Base-by-base conservation (phyloP, 2,888 invertebrate genomes). In the Artemia sinica region DNA sequence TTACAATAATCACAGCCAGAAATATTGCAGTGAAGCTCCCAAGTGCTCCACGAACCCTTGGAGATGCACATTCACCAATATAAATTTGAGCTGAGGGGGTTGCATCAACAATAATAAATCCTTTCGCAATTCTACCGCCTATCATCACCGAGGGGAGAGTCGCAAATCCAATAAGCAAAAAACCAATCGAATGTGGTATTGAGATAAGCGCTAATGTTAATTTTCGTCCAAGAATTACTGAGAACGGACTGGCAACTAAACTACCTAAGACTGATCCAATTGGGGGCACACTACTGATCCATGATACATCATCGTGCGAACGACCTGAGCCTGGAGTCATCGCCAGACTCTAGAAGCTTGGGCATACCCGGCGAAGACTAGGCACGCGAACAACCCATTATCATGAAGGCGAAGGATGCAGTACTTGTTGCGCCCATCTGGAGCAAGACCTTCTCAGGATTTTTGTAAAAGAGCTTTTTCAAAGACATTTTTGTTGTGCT, bases 1-100 rank as follows among this genome's bases (percentile, higher is more conserved):
- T 82, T 0, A 92, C 80, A 71, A 94, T 90, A n/a, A 86, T 77
- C 0, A 18, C 18, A 18, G 89, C 52, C 48, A 70, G 68, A 28
- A 70, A 70, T 1, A 70, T 70, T 51, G 70, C 70, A 12, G 70
- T 70, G 48, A 70, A 70, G n/a, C 68, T 52, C 12, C 70, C 70
- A 1, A 70, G 66, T 8, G 70, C 70, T 48, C 70, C 70, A 41
- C 70, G 68, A 18, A 70, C 66, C n/a, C 70, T n/a, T 13, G 70
- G 70, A 11, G 70, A 70, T 11, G 70, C 66, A 28, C 70, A 70
- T 68, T 70, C 70, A 11, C 70, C 70, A 66, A 70, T 70, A 51
- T 52, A 70, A 66, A 70, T 70, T 48, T 70, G 70, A 41, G 70
- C 70, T 10, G 70, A 65, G 13, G 70, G 70, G 1, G 70, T 66